Percentiles rank a stretch among this genome's conserved stretches.
These are phyloP conservation scores for Crotalus horridus DNA, from an alignment of 2,113 vertebrate species.

Conservation along the genomic window DNA sequence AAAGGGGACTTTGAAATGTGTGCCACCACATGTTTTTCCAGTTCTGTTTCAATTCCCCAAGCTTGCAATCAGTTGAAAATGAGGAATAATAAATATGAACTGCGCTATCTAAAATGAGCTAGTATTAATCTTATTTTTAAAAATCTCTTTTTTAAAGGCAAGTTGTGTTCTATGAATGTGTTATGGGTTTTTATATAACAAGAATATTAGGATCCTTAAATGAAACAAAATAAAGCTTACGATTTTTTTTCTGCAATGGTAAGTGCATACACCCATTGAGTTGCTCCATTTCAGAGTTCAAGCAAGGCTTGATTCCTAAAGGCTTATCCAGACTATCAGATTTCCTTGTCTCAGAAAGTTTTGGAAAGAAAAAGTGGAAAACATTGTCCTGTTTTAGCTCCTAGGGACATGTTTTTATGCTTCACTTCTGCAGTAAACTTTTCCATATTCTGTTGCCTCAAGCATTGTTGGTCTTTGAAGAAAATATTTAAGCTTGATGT, in stretches of 20 bases:
- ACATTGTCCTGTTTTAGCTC: not conserved
- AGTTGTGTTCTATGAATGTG: slow-evolving; percentile 15
- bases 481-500: not conserved
- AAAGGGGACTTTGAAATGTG: not conserved
- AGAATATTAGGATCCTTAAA: not conserved
- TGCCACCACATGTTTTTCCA: rapidly evolving
- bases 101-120: not conserved
- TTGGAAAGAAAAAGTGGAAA: not conserved
- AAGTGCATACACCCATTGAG: not conserved
- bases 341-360: not conserved
- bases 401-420: not conserved
- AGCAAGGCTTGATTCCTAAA: not conserved
- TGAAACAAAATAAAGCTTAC: not conserved
- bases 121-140: not conserved
- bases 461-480: not conserved
- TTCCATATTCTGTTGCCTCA: not conserved
- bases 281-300: not conserved
- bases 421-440: not conserved
- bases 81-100: not conserved
- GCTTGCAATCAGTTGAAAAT: rapidly evolving
- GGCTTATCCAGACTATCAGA: not conserved
- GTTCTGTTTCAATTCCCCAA: not conserved
- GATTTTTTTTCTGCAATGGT: not conserved
- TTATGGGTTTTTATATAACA: not conserved
- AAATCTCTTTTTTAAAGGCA: slow-evolving; percentile 50